Evolutionary conservation across 2,113 vertebrate species (phyloP).

Genomic region (Phyllostomus hastatus): DNA sequence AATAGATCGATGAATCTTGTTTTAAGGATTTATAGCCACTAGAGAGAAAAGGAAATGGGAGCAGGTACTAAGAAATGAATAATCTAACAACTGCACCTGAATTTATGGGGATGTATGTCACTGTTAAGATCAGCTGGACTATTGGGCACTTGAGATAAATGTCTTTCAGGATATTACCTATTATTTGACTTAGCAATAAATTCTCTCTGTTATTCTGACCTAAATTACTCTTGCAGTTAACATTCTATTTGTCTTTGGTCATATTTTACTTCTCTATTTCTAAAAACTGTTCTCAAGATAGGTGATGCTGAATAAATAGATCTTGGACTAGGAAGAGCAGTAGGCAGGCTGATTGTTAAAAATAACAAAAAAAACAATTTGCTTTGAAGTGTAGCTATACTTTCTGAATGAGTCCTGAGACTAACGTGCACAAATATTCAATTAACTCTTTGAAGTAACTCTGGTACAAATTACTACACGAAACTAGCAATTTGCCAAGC

Average conservation of each 20-base stretch:
- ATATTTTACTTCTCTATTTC: slow-evolving; percentile 55
- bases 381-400: not conserved
- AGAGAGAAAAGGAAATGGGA: slow-evolving; percentile 26
- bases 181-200: slow-evolving; percentile 68
- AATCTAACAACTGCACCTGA: slow-evolving; percentile 53
- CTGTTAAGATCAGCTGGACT: slow-evolving; percentile 52
- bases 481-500: not conserved
- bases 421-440: not conserved
- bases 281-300: slow-evolving; percentile 39
- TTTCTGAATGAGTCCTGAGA: not conserved
- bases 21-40: slow-evolving; percentile 61
- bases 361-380: not conserved
- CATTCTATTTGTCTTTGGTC: slow-evolving; percentile 63
- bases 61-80: slow-evolving; percentile 59
- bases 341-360: not conserved
- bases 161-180: slow-evolving; percentile 55
- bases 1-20: slow-evolving; percentile 63
- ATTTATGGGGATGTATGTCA: slow-evolving; percentile 55
- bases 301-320: slow-evolving; percentile 36
- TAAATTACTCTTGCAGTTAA: slow-evolving; percentile 66
- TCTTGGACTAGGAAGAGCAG: not conserved
- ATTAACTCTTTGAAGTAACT: not conserved
- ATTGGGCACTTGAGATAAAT: slow-evolving; percentile 62
- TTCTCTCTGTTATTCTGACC: slow-evolving; percentile 60
- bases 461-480: not conserved